Percentiles rank a stretch among this genome's conserved stretches.
These are phyloP conservation scores for Thaumetopoea pityocampa DNA, from an alignment of 1,140 invertebrate genomes.

Conservation along the genomic window DNA sequence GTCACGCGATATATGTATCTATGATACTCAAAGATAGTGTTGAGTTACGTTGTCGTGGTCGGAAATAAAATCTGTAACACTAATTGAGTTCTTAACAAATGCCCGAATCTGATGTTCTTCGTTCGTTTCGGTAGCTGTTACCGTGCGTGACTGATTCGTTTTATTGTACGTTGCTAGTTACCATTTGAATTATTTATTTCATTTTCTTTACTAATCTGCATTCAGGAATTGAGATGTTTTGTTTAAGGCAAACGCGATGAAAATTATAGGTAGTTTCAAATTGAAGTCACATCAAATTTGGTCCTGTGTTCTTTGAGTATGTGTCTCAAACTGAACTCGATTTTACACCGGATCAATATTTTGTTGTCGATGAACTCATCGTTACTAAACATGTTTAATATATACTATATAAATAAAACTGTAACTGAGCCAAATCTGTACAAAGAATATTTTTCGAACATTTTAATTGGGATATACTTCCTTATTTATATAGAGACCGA, in stretches of 20 bases:
- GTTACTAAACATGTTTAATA: no score
- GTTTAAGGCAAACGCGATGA: conserved; percentile 11
- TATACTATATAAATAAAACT: no score
- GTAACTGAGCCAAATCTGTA: no score
- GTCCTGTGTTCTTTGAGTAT: no score
- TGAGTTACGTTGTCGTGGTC: conserved; percentile 17
- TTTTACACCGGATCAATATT: conserved; percentile 14
- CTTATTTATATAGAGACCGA: no score
- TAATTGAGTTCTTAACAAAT: conserved; percentile 4
- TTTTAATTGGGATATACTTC: no score
- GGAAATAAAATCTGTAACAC: conserved; percentile 9
- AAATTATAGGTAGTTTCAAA: conserved; percentile 28
- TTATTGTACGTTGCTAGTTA: neutral
- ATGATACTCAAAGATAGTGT: conserved; percentile 20
- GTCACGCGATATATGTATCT: conserved; percentile 22
- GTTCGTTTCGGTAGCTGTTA: conserved; percentile 1
- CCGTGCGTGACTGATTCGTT: conserved; percentile 8
- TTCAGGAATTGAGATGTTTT: neutral
- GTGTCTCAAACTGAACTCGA: conserved; percentile 22
- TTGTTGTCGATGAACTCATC: no score
- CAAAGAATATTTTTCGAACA: no score
- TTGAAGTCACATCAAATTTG: conserved; percentile 25
- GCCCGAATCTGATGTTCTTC: neutral
- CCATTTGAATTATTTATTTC: neutral
- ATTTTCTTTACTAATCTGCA: no score